Evolutionary conservation across 1,140 invertebrate species (phyloP).

Genomic region (Anastrepha ludens): DNA sequence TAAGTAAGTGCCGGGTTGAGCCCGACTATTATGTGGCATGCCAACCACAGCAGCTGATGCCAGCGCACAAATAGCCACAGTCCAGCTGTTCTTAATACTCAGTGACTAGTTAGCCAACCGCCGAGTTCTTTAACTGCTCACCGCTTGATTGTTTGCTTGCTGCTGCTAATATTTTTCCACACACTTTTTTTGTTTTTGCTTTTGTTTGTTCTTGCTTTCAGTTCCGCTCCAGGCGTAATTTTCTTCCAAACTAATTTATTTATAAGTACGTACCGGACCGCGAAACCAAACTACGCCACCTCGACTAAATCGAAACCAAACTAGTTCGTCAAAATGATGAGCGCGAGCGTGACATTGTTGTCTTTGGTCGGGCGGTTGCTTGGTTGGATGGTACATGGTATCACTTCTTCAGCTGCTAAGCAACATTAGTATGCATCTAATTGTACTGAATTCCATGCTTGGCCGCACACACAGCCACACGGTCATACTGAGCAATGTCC

Average conservation of each 20-base stretch:
- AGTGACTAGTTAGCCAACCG: slow-evolving; percentile 37
- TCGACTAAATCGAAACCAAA: slow-evolving; percentile 39
- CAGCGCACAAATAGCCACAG: neutral
- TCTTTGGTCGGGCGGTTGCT: neutral
- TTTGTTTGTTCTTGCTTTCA: slow-evolving; percentile 15
- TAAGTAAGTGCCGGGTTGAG: neutral
- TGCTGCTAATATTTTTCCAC: neutral
- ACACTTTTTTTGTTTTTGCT: neutral
- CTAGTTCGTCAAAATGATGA: slow-evolving; percentile 50
- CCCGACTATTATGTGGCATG: neutral
- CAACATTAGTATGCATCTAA: slow-evolving; percentile 61
- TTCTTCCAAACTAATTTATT: slow-evolving; percentile 41
- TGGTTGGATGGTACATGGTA: neutral
- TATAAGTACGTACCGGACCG: neutral
- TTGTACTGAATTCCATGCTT: slow-evolving; percentile 65
- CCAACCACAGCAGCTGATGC: slow-evolving; percentile 26
- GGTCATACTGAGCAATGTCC: neutral
- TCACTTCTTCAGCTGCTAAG: neutral
- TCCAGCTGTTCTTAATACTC: slow-evolving; percentile 47
- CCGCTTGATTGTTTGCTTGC: neutral
- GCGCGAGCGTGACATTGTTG: slow-evolving; percentile 6
- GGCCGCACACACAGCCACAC: slow-evolving; percentile 51
- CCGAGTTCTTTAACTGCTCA: slow-evolving; percentile 17
- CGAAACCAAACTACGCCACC: slow-evolving; percentile 19
- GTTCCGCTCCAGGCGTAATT: slow-evolving; percentile 51